Percentiles rank a stretch among this genome's conserved stretches.
Conservation (phyloP, 2,113 vertebrate genomes). For the Theristicus caerulescens region DNA sequence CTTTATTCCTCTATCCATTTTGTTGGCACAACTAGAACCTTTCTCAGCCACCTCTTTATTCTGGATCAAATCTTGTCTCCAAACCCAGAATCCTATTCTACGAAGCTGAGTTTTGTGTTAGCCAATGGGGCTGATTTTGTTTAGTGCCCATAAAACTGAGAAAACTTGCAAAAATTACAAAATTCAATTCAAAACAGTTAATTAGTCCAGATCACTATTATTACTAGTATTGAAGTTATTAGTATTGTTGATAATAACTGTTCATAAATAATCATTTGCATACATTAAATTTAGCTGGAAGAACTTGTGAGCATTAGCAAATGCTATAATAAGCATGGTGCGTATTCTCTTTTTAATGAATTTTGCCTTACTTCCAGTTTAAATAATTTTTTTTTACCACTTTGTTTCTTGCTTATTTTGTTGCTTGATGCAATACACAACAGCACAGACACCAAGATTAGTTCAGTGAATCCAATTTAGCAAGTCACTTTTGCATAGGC, state of each 20-base stretch:
- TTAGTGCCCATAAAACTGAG: neutral
- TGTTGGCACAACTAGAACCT: neutral
- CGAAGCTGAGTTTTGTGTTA: neutral
- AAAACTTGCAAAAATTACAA: constrained; percentile 20
- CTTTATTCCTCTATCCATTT: neutral
- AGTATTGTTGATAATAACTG: constrained; percentile 44
- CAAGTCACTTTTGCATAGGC: neutral
- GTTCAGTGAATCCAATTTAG: constrained; percentile 17
- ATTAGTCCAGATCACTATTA: constrained; percentile 21
- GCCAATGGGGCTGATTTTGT: neutral
- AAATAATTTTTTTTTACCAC: constrained; percentile 18
- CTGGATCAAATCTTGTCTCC: neutral
- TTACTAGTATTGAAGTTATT: constrained; percentile 8
- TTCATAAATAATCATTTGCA: constrained; percentile 19
- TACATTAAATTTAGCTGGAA: constrained; percentile 24
- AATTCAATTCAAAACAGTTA: constrained; percentile 21
- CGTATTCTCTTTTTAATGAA: constrained; percentile 18
- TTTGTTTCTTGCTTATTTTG: constrained; percentile 21
- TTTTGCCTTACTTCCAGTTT: constrained; percentile 29
- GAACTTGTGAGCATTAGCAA: constrained; percentile 3
- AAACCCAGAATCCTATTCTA: neutral
- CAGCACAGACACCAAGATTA: neutral
- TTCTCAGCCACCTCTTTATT: neutral
- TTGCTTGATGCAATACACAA: constrained; percentile 10
- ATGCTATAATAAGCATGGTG: neutral